Base-by-base conservation (phyloP, 2,113 vertebrate species). In the Castor canadensis region DNA sequence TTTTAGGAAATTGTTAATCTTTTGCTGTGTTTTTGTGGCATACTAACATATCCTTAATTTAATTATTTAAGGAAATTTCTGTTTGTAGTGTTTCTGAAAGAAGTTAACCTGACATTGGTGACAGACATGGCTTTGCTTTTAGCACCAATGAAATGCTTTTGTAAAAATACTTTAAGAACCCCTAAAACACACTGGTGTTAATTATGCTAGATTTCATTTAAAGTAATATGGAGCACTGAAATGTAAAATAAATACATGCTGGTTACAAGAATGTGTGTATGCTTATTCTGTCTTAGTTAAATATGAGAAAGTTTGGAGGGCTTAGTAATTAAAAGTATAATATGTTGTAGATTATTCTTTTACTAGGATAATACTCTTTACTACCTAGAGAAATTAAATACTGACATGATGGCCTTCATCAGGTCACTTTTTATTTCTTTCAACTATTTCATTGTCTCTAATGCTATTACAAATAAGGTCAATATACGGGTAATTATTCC, bases 351-450 rank as follows among this genome's bases (percentile, higher is more conserved):
- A 52, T 91, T 86, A 86, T 26, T 87, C 28, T 62, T 71, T 93
- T 91, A 52, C 32, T 62, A 64, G 49, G 3, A 1, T 80, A 75
- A n/a, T 56, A 75, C 26, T 49, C 94, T 86, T 58, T 85, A 64
- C 40, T 5, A 75, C 17, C 19, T n/a, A 71, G 19, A 83, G 49
- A 95, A 96, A 85, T 93, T 83, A 95, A 94, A 80, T 85, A 76
- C 8, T 10, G 11, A 87, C 30, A 84, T 19, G 15, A 88, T 85
- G 62, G 19, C 5, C 58, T 93, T 81, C 35, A 58, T 87, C 54
- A 81, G 13, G 35, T 69, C 9, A 73, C 8, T 89, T 71, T 73
- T 52, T 60, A 67, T 56, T 89, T 80, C n/a, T 47, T 10, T 89
- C 16, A 58, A 93, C 64, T 58, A 43, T 66, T 93, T 85, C 15